phyloP scores from a whole-genome alignment of 2,888 invertebrate species.

The Frankliniella intonsa region DNA sequence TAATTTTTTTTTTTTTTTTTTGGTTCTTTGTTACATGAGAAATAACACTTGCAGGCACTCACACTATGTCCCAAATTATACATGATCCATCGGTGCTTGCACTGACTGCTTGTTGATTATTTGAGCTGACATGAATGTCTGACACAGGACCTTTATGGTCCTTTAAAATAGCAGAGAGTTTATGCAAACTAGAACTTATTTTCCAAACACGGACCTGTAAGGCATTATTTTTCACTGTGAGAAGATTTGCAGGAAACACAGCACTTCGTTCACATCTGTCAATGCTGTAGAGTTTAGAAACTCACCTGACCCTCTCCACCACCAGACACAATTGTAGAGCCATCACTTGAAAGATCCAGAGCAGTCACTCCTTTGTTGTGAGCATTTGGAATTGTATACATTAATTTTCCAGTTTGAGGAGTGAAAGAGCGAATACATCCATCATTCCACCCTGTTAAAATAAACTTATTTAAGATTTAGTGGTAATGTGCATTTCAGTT shows the following conservation, averaged over 20 bases:
- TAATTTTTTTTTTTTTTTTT: background rate
- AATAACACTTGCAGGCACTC: conserved; percentile 40
- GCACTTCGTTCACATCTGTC: background rate
- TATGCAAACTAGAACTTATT: conserved; percentile 61
- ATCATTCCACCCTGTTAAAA: conserved; percentile 67
- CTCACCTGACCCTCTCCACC: conserved; percentile 86
- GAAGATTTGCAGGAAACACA: background rate
- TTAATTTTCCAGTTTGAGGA: conserved; percentile 71
- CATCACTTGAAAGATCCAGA: conserved; percentile 66
- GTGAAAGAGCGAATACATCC: conserved; percentile 77
- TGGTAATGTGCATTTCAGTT: background rate
- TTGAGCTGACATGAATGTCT: conserved; percentile 69
- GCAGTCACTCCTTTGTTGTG: conserved; percentile 88
- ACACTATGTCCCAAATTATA: conserved; percentile 88
- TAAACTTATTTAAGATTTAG: conserved; percentile 20
- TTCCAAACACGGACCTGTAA: conserved; percentile 70
- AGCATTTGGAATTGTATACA: conserved; percentile 80
- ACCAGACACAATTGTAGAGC: conserved; percentile 72
- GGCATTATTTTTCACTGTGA: background rate
- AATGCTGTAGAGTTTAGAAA: background rate
- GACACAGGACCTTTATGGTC: conserved; percentile 89
- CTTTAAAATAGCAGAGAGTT: conserved; percentile 69
- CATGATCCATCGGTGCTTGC: conserved; percentile 89
- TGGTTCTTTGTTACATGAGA: too few species aligned
- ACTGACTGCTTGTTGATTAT: conserved; percentile 78